Conservation (phyloP, 2,888 invertebrate species). For the Leptopilina drosophilae region DNA sequence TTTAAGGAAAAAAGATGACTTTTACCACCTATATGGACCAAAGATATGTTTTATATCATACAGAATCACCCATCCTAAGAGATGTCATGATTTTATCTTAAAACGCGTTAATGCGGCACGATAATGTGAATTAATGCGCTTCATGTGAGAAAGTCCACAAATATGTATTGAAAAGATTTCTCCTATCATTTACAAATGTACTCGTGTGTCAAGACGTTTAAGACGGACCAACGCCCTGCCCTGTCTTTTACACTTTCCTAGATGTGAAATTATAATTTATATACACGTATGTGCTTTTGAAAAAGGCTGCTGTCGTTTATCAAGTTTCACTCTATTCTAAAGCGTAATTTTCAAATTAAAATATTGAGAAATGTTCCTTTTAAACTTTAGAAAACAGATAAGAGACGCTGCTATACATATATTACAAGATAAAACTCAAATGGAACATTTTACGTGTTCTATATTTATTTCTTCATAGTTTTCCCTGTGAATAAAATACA, state of each 20-base stretch:
- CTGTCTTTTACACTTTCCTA: conserved; percentile 21
- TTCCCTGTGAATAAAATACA: background rate
- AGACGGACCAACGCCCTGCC: conserved; percentile 27
- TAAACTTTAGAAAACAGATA: conserved; percentile 14
- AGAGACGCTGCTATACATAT: background rate
- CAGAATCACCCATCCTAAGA: background rate
- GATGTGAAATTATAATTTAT: conserved; percentile 27
- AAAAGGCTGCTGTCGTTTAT: conserved; percentile 21
- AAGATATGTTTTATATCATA: too few species aligned
- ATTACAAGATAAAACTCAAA: background rate
- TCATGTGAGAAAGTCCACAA: conserved; percentile 16
- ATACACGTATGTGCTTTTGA: background rate
- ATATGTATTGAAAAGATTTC: conserved; percentile 20
- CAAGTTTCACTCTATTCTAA: conserved; percentile 2
- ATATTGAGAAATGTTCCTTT: conserved; percentile 10
- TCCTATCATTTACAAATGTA: conserved; percentile 36
- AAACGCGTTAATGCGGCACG: conserved; percentile 2
- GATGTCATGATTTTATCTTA: conserved; percentile 20
- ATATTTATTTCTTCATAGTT: background rate
- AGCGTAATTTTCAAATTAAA: conserved; percentile 10
- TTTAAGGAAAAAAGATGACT: too few species aligned
- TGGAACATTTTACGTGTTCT: background rate
- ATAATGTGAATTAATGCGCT: conserved; percentile 22
- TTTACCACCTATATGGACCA: too few species aligned
- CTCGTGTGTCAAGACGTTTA: conserved; percentile 7